phyloP scores from a whole-genome alignment of 2,888 invertebrate genomes.

The Sthenelais limicola region DNA sequence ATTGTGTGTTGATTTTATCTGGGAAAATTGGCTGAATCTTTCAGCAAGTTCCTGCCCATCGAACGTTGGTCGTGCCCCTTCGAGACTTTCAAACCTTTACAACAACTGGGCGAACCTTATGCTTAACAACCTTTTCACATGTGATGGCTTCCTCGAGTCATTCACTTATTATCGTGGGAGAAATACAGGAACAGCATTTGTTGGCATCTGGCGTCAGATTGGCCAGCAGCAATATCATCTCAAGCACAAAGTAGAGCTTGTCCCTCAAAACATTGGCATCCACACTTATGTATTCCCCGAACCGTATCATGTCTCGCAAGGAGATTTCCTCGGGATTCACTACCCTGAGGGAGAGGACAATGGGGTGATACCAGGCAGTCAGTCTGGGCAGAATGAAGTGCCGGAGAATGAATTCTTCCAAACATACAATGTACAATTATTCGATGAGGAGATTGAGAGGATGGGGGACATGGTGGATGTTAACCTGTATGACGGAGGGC shows the following conservation, averaged over 20 bases:
- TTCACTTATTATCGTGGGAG: slow-evolving; percentile 64
- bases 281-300: slow-evolving; percentile 51
- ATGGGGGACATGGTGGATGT: slow-evolving; percentile 54
- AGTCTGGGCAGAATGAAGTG: slow-evolving; percentile 52
- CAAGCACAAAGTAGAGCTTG: slow-evolving; percentile 57
- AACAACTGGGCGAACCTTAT: slow-evolving; percentile 64
- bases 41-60: slow-evolving; percentile 54
- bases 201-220: slow-evolving; percentile 64
- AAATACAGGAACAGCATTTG: slow-evolving; percentile 57
- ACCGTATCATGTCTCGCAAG: slow-evolving; percentile 59
- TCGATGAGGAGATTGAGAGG: slow-evolving; percentile 57
- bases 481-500: slow-evolving; percentile 30
- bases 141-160: slow-evolving; percentile 60
- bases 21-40: too few species aligned
- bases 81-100: slow-evolving; percentile 56
- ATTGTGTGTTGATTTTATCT: too few species aligned
- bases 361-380: slow-evolving; percentile 63
- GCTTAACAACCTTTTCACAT: slow-evolving; percentile 66
- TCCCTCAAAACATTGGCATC: slow-evolving; percentile 56
- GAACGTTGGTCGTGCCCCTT: slow-evolving; percentile 61
- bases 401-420: slow-evolving; percentile 59
- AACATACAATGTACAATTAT: slow-evolving; percentile 60
- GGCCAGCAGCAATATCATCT: slow-evolving; percentile 57
- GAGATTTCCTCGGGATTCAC: slow-evolving; percentile 69
- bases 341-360: slow-evolving; percentile 55